Base-by-base conservation (phyloP, 2,797 vertebrate genomes). In the Lagodon rhomboides region DNA sequence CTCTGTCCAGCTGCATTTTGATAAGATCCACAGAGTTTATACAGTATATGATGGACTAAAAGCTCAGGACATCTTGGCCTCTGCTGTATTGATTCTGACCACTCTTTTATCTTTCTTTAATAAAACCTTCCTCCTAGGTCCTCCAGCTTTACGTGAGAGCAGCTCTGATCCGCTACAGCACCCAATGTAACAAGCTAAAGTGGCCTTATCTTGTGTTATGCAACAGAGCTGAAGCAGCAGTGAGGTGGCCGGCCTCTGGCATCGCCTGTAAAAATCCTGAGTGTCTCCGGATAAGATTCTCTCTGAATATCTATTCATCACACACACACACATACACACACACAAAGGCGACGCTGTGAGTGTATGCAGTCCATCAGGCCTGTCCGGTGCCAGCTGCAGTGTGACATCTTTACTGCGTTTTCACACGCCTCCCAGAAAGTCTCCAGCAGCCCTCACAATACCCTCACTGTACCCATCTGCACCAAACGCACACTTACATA, bases 361-460 rank as follows among this genome's bases (percentile, higher is more conserved):
- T 58, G 75, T 73, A 34, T 69, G 88, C 83, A 87, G 88, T 91
- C 90, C 83, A 90, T 90, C 87, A 92, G 89, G 2, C 13, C 73
- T 23, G 73, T 85, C 74, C 91, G 44, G 70, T 91, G 85, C 90
- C 87, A 90, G 90, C 91, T 92, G 90, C 91, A 80, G 71, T 65
- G 85, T 89, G 92, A 93, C 92, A 92, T 94, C 90, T 94, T 94
- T 92, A 93, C 87, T 90, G 88, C 85, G 38, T 89, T 93, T 94
- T 94, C 92, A 92, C 91, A 93, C 88, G 87, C 91, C 87, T 86
- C 85, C 82, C 85, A 78, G 64, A 87, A 85, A 77, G 81, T 80
- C 71, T 71, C 75, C 69, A 67, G 49, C 64, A 46, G 76, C n/a
- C 53, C 62, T 73, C 50, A 93, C 94, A 93, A 94, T 90, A 70